phyloP scores from a whole-genome alignment of 2,888 invertebrate species.

The Noctua comes region DNA sequence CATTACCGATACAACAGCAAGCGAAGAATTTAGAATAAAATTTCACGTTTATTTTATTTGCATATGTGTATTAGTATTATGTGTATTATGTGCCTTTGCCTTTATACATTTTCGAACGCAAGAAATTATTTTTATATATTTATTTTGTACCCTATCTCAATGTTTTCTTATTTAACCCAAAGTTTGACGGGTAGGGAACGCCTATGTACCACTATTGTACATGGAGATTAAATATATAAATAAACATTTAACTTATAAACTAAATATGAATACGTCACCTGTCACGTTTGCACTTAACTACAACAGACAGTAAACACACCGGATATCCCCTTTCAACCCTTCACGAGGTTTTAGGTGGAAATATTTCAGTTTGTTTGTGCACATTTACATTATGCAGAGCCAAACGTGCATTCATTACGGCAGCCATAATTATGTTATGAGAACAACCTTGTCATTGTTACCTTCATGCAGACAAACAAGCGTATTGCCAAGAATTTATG shows the following conservation, averaged over 20 bases:
- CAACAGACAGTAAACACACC: constrained; percentile 58
- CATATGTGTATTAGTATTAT: too few relatives aligned
- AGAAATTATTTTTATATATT: too few relatives aligned
- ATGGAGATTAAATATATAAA: too few relatives aligned
- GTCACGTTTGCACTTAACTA: constrained; percentile 65
- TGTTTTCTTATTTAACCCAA: too few relatives aligned
- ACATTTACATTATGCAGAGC: constrained; percentile 67
- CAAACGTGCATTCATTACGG: constrained; percentile 67
- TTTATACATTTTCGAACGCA: too few relatives aligned
- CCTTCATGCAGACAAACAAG: constrained; percentile 22
- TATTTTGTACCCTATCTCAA: too few relatives aligned
- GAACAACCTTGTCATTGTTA: constrained; percentile 56
- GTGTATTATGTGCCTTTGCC: too few relatives aligned
- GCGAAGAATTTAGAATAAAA: background rate
- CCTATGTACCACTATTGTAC: too few relatives aligned
- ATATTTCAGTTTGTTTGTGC: constrained; percentile 60
- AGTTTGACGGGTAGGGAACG: too few relatives aligned
- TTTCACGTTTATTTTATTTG: background rate
- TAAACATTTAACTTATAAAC: background rate
- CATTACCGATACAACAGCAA: background rate
- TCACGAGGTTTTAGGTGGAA: constrained; percentile 56
- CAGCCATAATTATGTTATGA: constrained; percentile 71
- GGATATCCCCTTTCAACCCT: constrained; percentile 62
- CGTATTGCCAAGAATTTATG: constrained; percentile 26
- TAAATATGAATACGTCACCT: constrained; percentile 53